Evolutionary conservation across 35 echinoderm and acorn worm genomes (phyloP), one percentile per base, ranked within the genome.

Genomic region (Apostichopus parvimensis): DNA sequence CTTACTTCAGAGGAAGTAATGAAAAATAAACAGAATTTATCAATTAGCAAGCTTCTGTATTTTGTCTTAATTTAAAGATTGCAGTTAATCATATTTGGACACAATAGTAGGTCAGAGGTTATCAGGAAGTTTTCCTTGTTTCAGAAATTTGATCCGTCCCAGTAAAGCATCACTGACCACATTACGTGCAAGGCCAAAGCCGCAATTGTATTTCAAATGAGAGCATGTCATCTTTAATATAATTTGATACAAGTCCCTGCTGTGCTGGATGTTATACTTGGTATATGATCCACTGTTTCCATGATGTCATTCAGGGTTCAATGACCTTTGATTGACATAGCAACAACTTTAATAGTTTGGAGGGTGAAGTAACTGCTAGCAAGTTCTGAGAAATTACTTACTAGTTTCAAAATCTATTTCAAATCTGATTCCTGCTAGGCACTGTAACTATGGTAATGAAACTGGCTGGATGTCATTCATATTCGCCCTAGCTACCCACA

Each of bases 151-250:
- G 17, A 75, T 75, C 17, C 17, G 7, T 22, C 71, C 71, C 14
- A n/a, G 71, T 75, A 20, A 75, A 22, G 71, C 71, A 75, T 75
- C 81, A 22, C 54, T 84, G 53, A 84, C 81, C 81, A 59, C 81
- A 84, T 84, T 84, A 84, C 54, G 54, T 84, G 81, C 81, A 84
- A 84, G 81, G 17, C 56, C 7, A 84, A 84, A 84, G 81, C 81
- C 81, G 81, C 81, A 84, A 84, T 84, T 84, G 81, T 84, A 84
- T 84, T 84, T 84, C 81, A 58, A 17, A 60, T 58, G 81, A 84
- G 62, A 13, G 15, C 81, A 4, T 10, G 53, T 58, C 81, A 58
- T 8, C 15, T 84, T 58, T 58, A 56, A 58, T 59, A 84, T 58
- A 84, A 58, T 21, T 6, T 84, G 81, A 84, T 84, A 84, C 52